A percentile compares a stretch with the other conserved stretches of the same genome.
Conservation (phyloP, 2,113 vertebrate species). For the Lynx canadensis region DNA sequence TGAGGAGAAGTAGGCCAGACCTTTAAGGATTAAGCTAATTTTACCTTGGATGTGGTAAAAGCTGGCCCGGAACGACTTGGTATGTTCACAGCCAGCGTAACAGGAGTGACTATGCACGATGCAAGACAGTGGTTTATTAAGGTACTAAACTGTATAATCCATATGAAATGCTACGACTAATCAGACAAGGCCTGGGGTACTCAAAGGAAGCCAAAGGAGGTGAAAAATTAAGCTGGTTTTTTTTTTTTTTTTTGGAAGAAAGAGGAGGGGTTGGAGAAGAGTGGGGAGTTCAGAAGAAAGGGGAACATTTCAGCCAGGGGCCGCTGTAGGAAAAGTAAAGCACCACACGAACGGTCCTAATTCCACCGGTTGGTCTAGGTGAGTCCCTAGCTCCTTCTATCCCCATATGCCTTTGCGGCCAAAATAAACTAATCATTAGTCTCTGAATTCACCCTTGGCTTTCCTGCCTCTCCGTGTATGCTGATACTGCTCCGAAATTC, state of each 20-base stretch:
- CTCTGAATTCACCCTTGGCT: background rate
- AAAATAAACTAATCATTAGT: background rate
- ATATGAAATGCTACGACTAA: background rate
- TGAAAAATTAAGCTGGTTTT: background rate
- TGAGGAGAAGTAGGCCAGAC: background rate
- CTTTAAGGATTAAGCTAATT: conserved; percentile 13
- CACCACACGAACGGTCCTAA: background rate
- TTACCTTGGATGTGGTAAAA: background rate
- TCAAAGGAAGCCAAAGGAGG: background rate
- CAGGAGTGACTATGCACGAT: background rate
- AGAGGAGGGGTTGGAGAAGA: background rate
- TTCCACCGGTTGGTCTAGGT: background rate
- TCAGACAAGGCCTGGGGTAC: background rate
- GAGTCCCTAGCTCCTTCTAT: background rate
- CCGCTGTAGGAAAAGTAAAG: background rate
- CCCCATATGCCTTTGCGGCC: background rate
- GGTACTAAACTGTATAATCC: background rate
- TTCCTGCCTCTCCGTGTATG: background rate
- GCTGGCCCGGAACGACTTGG: background rate
- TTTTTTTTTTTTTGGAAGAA: background rate
- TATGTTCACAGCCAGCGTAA: background rate
- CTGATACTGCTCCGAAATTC: background rate
- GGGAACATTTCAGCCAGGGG: background rate
- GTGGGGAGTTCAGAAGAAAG: background rate
- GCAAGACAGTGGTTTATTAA: background rate